These are phyloP conservation scores for Hedya salicella DNA, from an alignment of 2,888 invertebrate genomes.

Conservation along the genomic window DNA sequence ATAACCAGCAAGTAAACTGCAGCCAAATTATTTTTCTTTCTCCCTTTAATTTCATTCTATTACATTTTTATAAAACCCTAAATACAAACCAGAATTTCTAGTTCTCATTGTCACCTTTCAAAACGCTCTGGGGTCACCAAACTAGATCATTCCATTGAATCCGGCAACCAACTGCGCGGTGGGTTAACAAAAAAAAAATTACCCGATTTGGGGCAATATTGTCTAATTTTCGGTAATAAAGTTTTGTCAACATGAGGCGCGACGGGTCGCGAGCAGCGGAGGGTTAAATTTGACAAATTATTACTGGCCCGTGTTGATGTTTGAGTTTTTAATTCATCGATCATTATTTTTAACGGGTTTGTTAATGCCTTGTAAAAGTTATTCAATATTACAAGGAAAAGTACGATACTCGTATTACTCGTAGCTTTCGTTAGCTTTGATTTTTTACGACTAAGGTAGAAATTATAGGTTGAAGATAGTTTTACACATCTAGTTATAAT, in stretches of 20 bases:
- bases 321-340: conserved; percentile 59
- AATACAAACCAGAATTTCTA: conserved; percentile 70
- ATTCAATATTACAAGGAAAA: not conserved
- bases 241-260: conserved; percentile 83
- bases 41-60: conserved; percentile 35
- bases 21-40: conserved; percentile 30
- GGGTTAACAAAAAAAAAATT: conserved; percentile 72
- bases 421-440: too few species aligned
- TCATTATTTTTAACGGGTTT: conserved; percentile 50
- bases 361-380: not conserved
- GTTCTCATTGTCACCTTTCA: conserved; percentile 71
- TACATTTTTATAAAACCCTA: conserved; percentile 44
- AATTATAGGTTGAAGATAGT: too few species aligned
- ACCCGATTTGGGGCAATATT: conserved; percentile 78
- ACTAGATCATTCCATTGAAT: conserved; percentile 76
- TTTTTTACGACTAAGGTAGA: not conserved
- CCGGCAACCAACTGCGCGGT: conserved; percentile 66
- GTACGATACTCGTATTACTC: too few species aligned
- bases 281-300: conserved; percentile 82
- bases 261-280: conserved; percentile 60
- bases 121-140: conserved; percentile 73
- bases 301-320: conserved; percentile 68
- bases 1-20: not conserved
- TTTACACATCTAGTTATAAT: too few species aligned
- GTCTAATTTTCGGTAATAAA: conserved; percentile 83